Conservation (phyloP, 2,888 invertebrate genomes). For the Sceliomorpha sp. region DNA sequence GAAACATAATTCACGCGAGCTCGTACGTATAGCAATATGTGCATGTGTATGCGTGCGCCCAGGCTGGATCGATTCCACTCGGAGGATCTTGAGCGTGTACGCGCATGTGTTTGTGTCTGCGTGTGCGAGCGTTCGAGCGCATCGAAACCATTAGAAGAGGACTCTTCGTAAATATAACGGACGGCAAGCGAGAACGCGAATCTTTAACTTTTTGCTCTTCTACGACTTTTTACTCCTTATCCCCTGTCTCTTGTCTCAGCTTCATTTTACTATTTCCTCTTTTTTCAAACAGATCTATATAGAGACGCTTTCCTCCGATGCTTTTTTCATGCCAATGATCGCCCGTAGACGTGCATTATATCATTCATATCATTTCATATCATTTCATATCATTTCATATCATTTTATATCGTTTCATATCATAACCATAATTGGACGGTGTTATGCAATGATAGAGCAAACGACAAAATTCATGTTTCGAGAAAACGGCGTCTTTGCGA, state of each 20-base stretch:
- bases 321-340: conserved; percentile 70
- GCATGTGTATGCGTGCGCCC: conserved; percentile 38
- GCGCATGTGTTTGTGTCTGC: conserved; percentile 60
- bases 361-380: background rate
- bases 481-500: too few species aligned
- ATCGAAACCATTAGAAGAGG: conserved; percentile 74
- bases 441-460: too few species aligned
- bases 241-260: conserved; percentile 22
- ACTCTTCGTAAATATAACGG: conserved; percentile 73
- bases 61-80: conserved; percentile 49
- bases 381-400: conserved; percentile 51
- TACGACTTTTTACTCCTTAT: conserved; percentile 29
- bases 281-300: conserved; percentile 39
- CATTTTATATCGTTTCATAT: too few species aligned
- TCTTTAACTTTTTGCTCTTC: conserved; percentile 50
- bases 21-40: conserved; percentile 30
- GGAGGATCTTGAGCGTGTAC: conserved; percentile 44
- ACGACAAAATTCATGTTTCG: too few species aligned
- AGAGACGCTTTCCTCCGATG: conserved; percentile 39
- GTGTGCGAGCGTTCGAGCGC: conserved; percentile 67
- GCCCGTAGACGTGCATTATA: conserved; percentile 71
- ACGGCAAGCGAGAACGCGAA: conserved; percentile 57
- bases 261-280: conserved; percentile 30
- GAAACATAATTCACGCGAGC: conserved; percentile 79
- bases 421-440: too few species aligned